Percentiles rank a stretch among this genome's conserved stretches.
These are phyloP conservation scores for Branchinecta lynchi DNA, from an alignment of 1,140 invertebrate genomes.

Conservation along the genomic window DNA sequence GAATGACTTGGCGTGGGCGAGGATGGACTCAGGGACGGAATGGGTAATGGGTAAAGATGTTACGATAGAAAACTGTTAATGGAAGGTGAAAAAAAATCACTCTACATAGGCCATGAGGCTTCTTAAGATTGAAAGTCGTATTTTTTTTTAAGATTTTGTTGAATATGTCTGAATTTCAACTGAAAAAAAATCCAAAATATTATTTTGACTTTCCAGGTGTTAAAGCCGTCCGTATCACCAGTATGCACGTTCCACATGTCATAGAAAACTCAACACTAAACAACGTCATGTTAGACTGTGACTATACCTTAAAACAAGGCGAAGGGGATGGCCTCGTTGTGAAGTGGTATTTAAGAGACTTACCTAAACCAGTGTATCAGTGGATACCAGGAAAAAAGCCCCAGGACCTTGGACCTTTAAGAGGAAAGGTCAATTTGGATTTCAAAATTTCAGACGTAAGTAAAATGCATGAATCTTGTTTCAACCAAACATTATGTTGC, in stretches of 20 bases:
- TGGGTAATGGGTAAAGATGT: too few species aligned
- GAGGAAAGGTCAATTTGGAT: constrained; percentile 48
- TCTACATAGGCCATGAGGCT: too few species aligned
- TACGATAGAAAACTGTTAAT: too few species aligned
- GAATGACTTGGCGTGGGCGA: too few species aligned
- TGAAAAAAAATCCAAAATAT: neutral
- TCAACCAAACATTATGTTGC: too few species aligned
- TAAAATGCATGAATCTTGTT: neutral
- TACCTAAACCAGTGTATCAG: constrained; percentile 50
- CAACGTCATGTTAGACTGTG: constrained; percentile 56
- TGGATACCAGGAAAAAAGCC: constrained; percentile 52
- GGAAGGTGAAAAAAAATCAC: too few species aligned
- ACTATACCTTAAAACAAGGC: constrained; percentile 43
- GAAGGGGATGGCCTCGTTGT: constrained; percentile 46
- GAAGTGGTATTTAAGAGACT: constrained; percentile 59
- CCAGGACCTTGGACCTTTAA: constrained; percentile 41
- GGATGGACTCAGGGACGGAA: too few species aligned
- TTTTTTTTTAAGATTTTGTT: too few species aligned
- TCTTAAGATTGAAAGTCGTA: too few species aligned
- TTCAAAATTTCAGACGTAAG: constrained; percentile 46
- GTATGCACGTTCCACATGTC: constrained; percentile 44
- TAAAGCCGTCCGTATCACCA: constrained; percentile 41
- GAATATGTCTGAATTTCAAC: too few species aligned
- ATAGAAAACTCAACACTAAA: constrained; percentile 46
- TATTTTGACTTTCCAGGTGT: neutral